A percentile compares a stretch with the other conserved stretches of the same genome.
These are phyloP conservation scores for Lepidothrix coronata DNA, from an alignment of 2,113 vertebrate genomes.

Conservation along the genomic window DNA sequence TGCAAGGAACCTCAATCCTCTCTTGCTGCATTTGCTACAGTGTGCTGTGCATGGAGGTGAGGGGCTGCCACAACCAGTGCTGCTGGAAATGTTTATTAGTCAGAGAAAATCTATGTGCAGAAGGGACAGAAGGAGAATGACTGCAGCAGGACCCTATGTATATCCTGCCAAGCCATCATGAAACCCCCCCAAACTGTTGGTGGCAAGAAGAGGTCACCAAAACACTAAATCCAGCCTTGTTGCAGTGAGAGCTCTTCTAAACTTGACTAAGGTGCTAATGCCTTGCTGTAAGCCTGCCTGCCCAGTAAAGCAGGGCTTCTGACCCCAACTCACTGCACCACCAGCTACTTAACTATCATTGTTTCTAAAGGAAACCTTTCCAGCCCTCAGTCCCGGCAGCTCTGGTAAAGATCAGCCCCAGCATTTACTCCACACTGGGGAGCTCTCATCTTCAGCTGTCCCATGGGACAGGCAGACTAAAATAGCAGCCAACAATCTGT, in stretches of 20 bases:
- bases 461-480: background rate
- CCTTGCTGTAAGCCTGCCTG: background rate
- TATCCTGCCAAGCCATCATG: fast-evolving
- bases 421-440: background rate
- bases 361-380: background rate
- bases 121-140: background rate
- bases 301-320: background rate
- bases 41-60: fast-evolving
- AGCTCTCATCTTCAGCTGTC: background rate
- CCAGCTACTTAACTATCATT: background rate
- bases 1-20: background rate
- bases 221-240: background rate
- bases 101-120: background rate
- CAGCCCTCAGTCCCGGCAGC: background rate
- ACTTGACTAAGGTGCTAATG: background rate
- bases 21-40: fast-evolving
- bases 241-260: background rate
- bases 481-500: conserved; percentile 20
- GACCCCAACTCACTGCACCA: fast-evolving
- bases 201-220: background rate
- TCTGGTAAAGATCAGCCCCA: background rate
- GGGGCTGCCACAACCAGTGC: background rate
- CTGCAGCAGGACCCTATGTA: background rate
- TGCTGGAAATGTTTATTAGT: background rate
- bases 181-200: background rate